These are phyloP conservation scores for Diadumene lineata DNA, from an alignment of 92 coral and sea anemone genomes.

Conservation along the genomic window DNA sequence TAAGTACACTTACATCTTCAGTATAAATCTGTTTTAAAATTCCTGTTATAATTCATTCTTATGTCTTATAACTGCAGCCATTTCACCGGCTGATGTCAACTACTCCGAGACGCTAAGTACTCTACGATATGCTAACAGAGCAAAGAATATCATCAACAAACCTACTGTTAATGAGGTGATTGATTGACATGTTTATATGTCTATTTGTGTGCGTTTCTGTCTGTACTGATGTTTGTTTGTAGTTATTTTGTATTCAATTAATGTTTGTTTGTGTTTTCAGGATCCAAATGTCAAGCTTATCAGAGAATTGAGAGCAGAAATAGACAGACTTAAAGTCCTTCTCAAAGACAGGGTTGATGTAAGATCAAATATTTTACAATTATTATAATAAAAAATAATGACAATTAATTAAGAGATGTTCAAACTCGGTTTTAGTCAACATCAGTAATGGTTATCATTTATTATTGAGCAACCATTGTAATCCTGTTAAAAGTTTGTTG, in stretches of 20 bases:
- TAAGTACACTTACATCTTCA: no score
- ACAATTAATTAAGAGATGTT: no score
- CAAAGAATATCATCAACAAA: slow-evolving; percentile 94
- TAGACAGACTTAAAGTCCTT: slow-evolving; percentile 77
- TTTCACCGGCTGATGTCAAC: slow-evolving; percentile 97
- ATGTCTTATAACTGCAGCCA: slow-evolving; percentile 58
- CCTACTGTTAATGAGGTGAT: slow-evolving; percentile 98
- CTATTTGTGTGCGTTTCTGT: background rate
- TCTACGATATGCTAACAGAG: slow-evolving; percentile 94
- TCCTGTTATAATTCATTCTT: no score
- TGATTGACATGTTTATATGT: no score
- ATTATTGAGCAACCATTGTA: no score
- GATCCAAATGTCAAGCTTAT: slow-evolving; percentile 93
- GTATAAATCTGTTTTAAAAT: no score
- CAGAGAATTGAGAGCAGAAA: slow-evolving; percentile 92
- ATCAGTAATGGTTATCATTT: no score
- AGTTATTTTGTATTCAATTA: background rate
- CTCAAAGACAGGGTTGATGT: slow-evolving; percentile 78
- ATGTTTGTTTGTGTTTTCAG: slow-evolving; percentile 21
- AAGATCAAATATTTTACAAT: no score
- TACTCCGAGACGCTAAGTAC: slow-evolving; percentile 95
- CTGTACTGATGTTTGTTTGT: background rate
- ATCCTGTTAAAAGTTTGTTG: no score
- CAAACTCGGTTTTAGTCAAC: no score
- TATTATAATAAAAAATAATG: no score